phyloP scores from a whole-genome alignment of 2,888 invertebrate genomes.

The Calameuta filiformis region DNA sequence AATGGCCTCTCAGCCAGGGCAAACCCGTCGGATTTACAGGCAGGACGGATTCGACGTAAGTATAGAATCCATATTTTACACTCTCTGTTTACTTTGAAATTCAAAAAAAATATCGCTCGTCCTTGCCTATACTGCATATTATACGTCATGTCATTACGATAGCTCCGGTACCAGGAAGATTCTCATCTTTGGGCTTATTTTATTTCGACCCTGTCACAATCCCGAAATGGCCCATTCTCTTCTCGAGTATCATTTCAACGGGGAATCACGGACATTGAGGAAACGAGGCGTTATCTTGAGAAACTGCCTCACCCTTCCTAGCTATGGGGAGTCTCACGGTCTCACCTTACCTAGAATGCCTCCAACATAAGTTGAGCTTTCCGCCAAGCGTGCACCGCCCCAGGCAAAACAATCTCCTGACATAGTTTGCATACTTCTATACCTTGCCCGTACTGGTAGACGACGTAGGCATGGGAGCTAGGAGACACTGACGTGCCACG shows the following conservation, averaged over 20 bases:
- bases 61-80: too few species aligned
- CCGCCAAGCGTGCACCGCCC: background rate
- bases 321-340: conserved; percentile 11
- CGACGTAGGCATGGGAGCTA: conserved; percentile 32
- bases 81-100: too few species aligned
- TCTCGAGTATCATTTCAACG: conserved; percentile 3
- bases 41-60: too few species aligned
- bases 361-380: background rate
- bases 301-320: conserved; percentile 5
- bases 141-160: background rate
- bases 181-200: background rate
- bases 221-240: conserved; percentile 6
- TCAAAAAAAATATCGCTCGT: too few species aligned
- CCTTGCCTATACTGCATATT: background rate
- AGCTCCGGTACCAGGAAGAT: background rate
- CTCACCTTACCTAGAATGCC: conserved; percentile 2
- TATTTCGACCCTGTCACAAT: conserved; percentile 6
- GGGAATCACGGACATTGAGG: conserved; percentile 13
- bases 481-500: conserved; percentile 33
- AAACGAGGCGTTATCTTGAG: conserved; percentile 19
- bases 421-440: conserved; percentile 48
- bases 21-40: too few species aligned
- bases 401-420: conserved; percentile 16
- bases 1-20: background rate
- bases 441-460: conserved; percentile 16